Conservation (phyloP, 2,888 invertebrate genomes). For the Dicranocentrus wangi region DNA sequence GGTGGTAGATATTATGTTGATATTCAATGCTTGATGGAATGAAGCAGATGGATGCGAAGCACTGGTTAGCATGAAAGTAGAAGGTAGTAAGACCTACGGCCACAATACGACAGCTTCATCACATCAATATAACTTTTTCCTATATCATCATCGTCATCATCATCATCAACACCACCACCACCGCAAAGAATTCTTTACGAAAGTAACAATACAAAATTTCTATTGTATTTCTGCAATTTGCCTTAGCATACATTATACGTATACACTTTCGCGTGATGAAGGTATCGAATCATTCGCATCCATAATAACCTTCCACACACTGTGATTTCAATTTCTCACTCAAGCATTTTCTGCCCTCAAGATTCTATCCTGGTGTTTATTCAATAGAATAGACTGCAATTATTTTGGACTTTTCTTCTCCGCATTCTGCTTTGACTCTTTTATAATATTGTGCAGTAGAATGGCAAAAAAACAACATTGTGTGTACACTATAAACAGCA, state of each 20-base stretch:
- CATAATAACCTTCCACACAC: neutral
- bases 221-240: constrained; percentile 17
- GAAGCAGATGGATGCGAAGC: constrained; percentile 2
- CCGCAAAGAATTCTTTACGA: constrained; percentile 36
- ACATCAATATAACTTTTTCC: constrained; percentile 39
- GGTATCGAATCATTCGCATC: constrained; percentile 3
- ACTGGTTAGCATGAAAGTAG: constrained; percentile 29
- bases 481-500: no score
- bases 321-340: constrained; percentile 1
- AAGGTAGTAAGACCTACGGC: constrained; percentile 52
- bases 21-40: neutral
- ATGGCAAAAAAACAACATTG: neutral
- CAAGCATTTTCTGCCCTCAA: constrained; percentile 2
- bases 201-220: constrained; percentile 43
- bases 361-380: neutral
- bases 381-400: constrained; percentile 2
- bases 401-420: constrained; percentile 5
- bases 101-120: constrained; percentile 47
- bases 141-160: constrained; percentile 32
- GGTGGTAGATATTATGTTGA: constrained; percentile 4
- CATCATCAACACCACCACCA: constrained; percentile 19
- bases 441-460: no score
- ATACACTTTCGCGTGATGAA: constrained; percentile 1
- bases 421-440: no score
- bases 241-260: constrained; percentile 1